Percentiles rank a stretch among this genome's conserved stretches.
Evolutionary conservation across 2,888 invertebrate genomes (phyloP).

Genomic region (Lordiphosa fenestrarum): DNA sequence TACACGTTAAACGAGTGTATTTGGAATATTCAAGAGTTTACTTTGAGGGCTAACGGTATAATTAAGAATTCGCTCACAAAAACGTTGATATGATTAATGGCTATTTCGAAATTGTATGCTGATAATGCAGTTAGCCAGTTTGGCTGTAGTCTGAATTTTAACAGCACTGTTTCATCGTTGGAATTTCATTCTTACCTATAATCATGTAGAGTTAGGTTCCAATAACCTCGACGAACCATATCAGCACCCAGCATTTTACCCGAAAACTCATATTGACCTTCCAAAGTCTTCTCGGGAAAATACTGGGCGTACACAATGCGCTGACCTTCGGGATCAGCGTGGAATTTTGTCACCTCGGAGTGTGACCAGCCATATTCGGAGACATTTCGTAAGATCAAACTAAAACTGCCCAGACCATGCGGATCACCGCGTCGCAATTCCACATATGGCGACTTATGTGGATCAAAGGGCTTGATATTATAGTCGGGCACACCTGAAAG

Average conservation of each 20-base stretch:
- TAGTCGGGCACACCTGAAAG: slow-evolving; percentile 86
- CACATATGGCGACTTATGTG: slow-evolving; percentile 86
- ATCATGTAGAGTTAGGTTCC: slow-evolving; percentile 88
- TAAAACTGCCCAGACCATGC: slow-evolving; percentile 85
- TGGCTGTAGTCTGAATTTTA: no score
- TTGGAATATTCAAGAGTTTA: no score
- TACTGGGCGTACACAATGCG: slow-evolving; percentile 89
- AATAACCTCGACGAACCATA: slow-evolving; percentile 85
- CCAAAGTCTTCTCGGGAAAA: slow-evolving; percentile 89
- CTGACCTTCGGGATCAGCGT: slow-evolving; percentile 84
- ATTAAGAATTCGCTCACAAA: no score
- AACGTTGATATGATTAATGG: no score
- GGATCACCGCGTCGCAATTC: slow-evolving; percentile 84
- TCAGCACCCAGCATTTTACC: slow-evolving; percentile 84
- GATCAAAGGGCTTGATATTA: slow-evolving; percentile 88
- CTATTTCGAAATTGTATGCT: no score
- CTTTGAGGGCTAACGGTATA: no score
- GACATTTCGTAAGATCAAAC: slow-evolving; percentile 86
- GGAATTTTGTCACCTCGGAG: slow-evolving; percentile 89
- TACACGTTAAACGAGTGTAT: no score
- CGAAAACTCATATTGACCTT: slow-evolving; percentile 85
- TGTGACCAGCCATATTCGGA: slow-evolving; percentile 88
- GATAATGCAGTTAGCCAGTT: no score
- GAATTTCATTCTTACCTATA: slow-evolving; percentile 78
- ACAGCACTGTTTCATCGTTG: no score